Evolutionary conservation across 2,888 invertebrate genomes (phyloP).

Genomic region (Phyllotreta striolata): DNA sequence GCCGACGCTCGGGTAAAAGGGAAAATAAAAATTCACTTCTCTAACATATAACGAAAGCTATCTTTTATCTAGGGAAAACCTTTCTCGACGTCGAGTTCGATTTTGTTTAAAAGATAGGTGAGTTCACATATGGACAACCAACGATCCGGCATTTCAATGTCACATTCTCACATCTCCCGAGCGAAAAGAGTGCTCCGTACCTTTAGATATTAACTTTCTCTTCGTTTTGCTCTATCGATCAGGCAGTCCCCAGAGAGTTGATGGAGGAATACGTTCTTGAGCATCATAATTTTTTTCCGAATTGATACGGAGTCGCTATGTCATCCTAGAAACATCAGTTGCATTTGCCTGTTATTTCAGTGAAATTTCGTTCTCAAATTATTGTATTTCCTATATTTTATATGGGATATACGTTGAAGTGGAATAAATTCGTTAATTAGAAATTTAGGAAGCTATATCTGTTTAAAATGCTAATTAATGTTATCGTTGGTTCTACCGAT

Average conservation of each 20-base stretch:
- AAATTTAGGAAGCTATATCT: no score
- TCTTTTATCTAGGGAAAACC: conserved; percentile 4
- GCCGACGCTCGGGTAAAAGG: background rate
- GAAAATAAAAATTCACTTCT: conserved; percentile 5
- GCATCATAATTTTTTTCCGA: background rate
- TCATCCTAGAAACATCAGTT: no score
- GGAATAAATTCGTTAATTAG: no score
- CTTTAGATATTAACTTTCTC: conserved; percentile 22
- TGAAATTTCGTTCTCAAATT: no score
- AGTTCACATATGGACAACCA: conserved; percentile 14
- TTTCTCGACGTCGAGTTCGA: conserved; percentile 4
- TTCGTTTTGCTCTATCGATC: conserved; percentile 26
- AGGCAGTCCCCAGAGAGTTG: conserved; percentile 6
- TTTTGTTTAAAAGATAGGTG: conserved; percentile 8
- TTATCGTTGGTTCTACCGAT: no score
- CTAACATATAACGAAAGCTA: conserved; percentile 1
- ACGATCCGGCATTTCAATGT: conserved; percentile 24
- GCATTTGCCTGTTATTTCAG: no score
- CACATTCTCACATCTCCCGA: conserved; percentile 23
- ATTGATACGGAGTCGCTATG: no score
- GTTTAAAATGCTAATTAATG: no score
- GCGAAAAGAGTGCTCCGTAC: conserved; percentile 19
- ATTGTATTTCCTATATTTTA: no score
- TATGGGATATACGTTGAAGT: no score
- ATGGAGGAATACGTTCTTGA: background rate